Percentiles rank a stretch among this genome's conserved stretches.
These are phyloP conservation scores for Chionis minor DNA, from an alignment of 2,113 vertebrate species.

Conservation along the genomic window DNA sequence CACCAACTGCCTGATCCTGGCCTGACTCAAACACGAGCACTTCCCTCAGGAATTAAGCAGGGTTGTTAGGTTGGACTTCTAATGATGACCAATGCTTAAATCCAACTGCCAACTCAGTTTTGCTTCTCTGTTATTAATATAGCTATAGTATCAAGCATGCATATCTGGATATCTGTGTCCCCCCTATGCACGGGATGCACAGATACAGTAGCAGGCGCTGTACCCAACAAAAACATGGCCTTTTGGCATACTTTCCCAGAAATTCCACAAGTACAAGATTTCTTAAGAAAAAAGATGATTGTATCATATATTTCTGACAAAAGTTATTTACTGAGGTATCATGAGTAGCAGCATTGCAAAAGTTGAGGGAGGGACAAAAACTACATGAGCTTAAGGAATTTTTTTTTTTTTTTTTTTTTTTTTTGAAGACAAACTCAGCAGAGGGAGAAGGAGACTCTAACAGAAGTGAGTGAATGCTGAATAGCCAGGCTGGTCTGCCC, in stretches of 20 bases:
- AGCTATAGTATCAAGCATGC: not conserved
- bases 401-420: not conserved
- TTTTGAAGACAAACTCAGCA: not conserved
- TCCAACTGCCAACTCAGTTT: not conserved
- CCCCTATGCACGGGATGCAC: not conserved
- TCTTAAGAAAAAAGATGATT: not conserved
- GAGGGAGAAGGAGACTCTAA: not conserved
- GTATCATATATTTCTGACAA: not conserved
- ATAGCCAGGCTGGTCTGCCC: not conserved
- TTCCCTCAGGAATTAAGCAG: not conserved
- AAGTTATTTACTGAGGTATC: not conserved
- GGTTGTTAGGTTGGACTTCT: not conserved
- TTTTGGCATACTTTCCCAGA: not conserved
- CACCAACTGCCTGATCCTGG: not conserved
- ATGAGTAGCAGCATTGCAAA: not conserved
- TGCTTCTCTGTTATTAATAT: not conserved
- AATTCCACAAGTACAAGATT: fast-evolving
- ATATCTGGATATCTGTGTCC: not conserved
- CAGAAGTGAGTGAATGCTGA: not conserved
- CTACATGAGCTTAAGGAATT: not conserved
- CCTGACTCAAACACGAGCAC: not conserved
- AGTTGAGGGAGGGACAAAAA: not conserved
- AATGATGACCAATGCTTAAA: not conserved
- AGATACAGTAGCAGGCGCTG: not conserved
- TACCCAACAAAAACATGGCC: not conserved